These are phyloP conservation scores for Poicephalus gulielmi DNA, from an alignment of 2,113 vertebrate species.

Conservation along the genomic window DNA sequence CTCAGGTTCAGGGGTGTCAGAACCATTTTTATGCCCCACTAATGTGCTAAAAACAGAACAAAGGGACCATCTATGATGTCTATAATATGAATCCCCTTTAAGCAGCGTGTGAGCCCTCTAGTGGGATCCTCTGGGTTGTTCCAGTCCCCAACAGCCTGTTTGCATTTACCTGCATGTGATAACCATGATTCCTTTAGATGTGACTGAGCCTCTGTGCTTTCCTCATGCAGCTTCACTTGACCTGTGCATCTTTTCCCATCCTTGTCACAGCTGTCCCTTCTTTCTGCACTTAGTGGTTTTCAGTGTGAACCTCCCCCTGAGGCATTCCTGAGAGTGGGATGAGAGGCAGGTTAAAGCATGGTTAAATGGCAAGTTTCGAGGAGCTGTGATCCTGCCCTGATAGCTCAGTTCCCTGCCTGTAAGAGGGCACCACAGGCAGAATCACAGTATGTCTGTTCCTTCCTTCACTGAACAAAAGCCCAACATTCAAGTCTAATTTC, in stretches of 20 bases:
- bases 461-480: neutral
- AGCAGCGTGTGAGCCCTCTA: constrained; percentile 45
- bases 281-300: neutral
- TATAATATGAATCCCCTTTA: neutral
- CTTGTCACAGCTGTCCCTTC: neutral
- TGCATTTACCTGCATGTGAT: neutral
- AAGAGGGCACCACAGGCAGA: neutral
- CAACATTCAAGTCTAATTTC: neutral
- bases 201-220: neutral
- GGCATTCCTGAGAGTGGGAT: neutral
- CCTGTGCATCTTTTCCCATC: neutral
- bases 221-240: neutral
- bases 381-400: neutral
- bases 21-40: neutral
- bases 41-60: neutral
- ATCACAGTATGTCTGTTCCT: neutral
- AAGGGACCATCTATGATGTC: neutral
- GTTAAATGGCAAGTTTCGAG: neutral
- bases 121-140: neutral
- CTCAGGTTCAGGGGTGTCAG: neutral
- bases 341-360: neutral
- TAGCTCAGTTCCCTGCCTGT: neutral
- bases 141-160: neutral
- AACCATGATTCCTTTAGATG: neutral
- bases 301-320: neutral